Evolutionary conservation across 2,797 vertebrate genomes (phyloP).

Genomic region (Miichthys miiuy): DNA sequence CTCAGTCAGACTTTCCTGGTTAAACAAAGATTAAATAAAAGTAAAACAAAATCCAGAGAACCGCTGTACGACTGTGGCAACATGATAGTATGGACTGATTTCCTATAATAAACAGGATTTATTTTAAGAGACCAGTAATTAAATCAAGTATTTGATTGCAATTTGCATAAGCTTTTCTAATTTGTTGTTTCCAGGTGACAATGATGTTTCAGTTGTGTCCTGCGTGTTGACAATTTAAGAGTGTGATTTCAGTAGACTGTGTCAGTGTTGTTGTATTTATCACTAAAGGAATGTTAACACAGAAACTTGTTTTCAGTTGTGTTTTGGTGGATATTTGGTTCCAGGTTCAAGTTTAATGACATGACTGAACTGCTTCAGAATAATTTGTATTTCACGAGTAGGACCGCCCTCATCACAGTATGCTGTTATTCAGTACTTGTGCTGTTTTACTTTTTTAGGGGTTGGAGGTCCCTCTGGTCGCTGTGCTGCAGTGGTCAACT

Average conservation of each 20-base stretch:
- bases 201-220: too few species aligned
- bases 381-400: neutral
- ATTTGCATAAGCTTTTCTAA: neutral
- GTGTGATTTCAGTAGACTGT: neutral
- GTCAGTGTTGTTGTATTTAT: neutral
- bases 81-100: neutral
- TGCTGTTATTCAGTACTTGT: neutral
- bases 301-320: neutral
- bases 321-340: neutral
- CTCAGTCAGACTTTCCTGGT: neutral
- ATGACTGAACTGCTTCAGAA: neutral
- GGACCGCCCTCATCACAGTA: too few species aligned
- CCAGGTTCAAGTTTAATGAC: neutral
- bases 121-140: too few species aligned
- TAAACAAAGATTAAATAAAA: neutral
- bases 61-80: neutral
- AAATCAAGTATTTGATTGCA: neutral
- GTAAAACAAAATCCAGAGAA: neutral
- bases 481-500: constrained; percentile 94
- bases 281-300: neutral
- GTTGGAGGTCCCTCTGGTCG: constrained; percentile 93
- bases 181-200: neutral
- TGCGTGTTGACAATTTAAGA: neutral
- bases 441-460: constrained; percentile 81
- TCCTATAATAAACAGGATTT: neutral